A percentile compares a stretch with the other conserved stretches of the same genome.
These are phyloP conservation scores for Lamellibrachia satsuma DNA, from an alignment of 2,888 invertebrate species.

Conservation along the genomic window DNA sequence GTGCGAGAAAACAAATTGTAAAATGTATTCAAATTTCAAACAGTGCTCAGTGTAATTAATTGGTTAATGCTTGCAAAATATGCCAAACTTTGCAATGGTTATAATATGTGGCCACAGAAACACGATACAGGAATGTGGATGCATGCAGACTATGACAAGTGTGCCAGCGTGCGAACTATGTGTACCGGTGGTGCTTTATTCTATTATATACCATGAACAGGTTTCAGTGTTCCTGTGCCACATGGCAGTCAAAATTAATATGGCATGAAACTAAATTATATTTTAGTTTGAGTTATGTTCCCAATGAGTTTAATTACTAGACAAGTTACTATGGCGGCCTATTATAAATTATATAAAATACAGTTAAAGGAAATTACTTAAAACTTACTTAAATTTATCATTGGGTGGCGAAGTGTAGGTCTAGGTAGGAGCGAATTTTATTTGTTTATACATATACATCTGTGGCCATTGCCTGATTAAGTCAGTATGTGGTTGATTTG, in stretches of 20 bases:
- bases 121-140: not conserved
- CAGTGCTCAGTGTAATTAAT: not conserved
- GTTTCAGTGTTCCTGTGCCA: not conserved
- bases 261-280: constrained; percentile 13
- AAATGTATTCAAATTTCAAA: not conserved
- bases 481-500: not conserved
- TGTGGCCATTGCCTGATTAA: constrained; percentile 3
- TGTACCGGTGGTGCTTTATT: not conserved
- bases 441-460: not conserved
- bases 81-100: not conserved
- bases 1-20: not conserved
- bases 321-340: constrained; percentile 17
- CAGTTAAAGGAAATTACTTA: not conserved
- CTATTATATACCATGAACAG: not conserved
- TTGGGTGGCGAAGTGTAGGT: not conserved
- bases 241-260: constrained; percentile 1
- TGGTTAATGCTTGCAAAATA: not conserved
- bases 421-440: not conserved
- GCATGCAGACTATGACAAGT: not conserved
- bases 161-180: not conserved
- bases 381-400: constrained; percentile 12
- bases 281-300: constrained; percentile 4
- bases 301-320: constrained; percentile 6
- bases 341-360: not conserved
- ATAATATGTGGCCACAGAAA: not conserved